A percentile compares a stretch with the other conserved stretches of the same genome.
phyloP scores from a whole-genome alignment of 2,113 vertebrate genomes.

The Poeciliopsis retropinna region DNA sequence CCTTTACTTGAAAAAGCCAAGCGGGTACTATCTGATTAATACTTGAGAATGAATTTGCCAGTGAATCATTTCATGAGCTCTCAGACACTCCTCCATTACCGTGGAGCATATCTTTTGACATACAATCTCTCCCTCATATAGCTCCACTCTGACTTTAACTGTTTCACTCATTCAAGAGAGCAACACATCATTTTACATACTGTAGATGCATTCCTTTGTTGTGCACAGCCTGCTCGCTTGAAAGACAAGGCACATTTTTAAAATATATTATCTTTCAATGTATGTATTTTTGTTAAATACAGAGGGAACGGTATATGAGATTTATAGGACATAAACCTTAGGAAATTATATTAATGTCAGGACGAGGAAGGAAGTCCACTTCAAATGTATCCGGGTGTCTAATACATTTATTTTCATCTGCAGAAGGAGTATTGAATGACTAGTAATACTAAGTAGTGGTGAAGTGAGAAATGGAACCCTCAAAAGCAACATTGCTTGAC shows the following conservation, averaged over 20 bases:
- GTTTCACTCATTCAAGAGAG: conserved; percentile 42
- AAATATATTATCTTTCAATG: conserved; percentile 59
- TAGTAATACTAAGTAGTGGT: too few species aligned
- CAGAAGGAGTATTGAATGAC: too few species aligned
- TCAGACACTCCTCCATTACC: conserved; percentile 65
- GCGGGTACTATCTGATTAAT: conserved; percentile 65
- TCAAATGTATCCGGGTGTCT: conserved; percentile 15
- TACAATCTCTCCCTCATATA: conserved; percentile 61
- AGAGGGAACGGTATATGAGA: conserved; percentile 26
- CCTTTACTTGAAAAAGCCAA: conserved; percentile 54
- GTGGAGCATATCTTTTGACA: conserved; percentile 67
- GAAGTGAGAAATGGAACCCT: too few species aligned
- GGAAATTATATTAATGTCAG: conserved; percentile 31
- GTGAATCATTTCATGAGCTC: conserved; percentile 66
- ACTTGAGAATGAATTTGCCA: conserved; percentile 61
- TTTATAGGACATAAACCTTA: conserved; percentile 37
- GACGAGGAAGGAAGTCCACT: conserved; percentile 21
- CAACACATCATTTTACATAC: conserved; percentile 55
- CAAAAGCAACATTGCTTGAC: too few species aligned
- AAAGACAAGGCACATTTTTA: conserved; percentile 65
- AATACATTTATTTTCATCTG: neutral
- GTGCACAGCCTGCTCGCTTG: conserved; percentile 36
- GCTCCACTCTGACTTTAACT: conserved; percentile 39
- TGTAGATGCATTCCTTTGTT: conserved; percentile 30
- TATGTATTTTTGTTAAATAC: conserved; percentile 53